Evolutionary conservation across 2,888 invertebrate species (phyloP), one percentile per base, ranked within the genome.

Genomic region (Craniophora ligustri): DNA sequence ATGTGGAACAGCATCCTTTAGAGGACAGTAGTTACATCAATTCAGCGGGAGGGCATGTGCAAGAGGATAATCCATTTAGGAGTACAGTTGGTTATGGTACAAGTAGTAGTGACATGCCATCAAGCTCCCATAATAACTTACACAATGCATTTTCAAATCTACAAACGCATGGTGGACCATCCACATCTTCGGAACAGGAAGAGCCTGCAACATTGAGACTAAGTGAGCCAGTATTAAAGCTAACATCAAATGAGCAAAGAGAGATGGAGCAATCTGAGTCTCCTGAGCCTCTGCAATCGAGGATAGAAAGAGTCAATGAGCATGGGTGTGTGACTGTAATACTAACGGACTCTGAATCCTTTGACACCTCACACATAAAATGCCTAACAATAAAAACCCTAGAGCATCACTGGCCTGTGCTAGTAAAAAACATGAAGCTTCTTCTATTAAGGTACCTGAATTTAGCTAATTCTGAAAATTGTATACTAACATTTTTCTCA

Each of bases 281-380:
- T 1, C 88, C 87, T 0, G 90, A 89, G 67, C 87, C 86, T 7
- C 79, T 79, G 0, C 85, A 82, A 4, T 79, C 86, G 0, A 86
- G 92, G 65, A 86, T 91, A 82, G 93, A 92, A 66, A 82, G 89
- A 62, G 84, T 92, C 0, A 91, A 89, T 55, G 92, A 91, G 67
- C 87, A 87, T 77, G 92, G 92, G 49, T 96, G 96, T 84, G 92
- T 94, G 5, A 95, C 94, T 0, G 92, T 96, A 21, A 90, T 95
- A 31, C 93, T 97, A 21, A 96, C 95, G 23, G 97, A 97, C 80
- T 95, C 97, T 0, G 97, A 97, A 85, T 96, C 96, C 51, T 96
- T 97, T 78, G 97, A 97, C 78, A 97, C 97, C n/a, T 96, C 97
- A 11, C 95, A 96, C 54, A 96, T 98, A 35, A 98, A 98, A 89